Base-by-base conservation (phyloP, 2,113 vertebrate genomes). In the Rhombomys opimus region DNA sequence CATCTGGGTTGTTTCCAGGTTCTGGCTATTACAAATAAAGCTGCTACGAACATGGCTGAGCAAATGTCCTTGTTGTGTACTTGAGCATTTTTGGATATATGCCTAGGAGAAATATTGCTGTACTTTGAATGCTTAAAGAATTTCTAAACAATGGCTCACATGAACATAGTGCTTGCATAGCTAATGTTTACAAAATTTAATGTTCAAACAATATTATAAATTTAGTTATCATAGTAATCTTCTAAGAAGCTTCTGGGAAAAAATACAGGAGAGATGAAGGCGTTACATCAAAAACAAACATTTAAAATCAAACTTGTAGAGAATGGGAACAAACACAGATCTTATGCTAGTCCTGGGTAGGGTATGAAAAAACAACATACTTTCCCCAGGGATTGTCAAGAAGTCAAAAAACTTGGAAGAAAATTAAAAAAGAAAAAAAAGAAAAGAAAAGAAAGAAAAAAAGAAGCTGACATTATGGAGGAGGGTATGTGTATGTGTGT, bases 111-210 rank as follows among this genome's bases (percentile, higher is more conserved):
- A 46, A 46, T 46, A 46, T 38, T 65, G 27, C 59, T 89, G 4
- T 75, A 41, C 73, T 76, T 75, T 68, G 3, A 77, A 86, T 68
- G 85, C 30, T 50, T 50, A 11, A 96, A 94, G 41, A 80, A 80
- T 88, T 68, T 52, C 30, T 88, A 57, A 92, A 14, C 1, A 92
- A 61, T 57, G 9, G 0, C n/a, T 87, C 68, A 22, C 14, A 84
- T 93, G 7, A 67, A 15, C 6, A 35, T 78, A 61, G 68, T 88
- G 17, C n/a, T 38, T 25, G 5, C 82, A 77, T 46, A 14, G 9
- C 25, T 93, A 89, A 22, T 80, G 18, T 61, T 30, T 13, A 46
- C n/a, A 73, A 87, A 96, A 95, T 88, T 38, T 67, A 27, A 82
- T 10, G 7, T 50, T 38, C 7, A 94, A 82, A 54, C 54, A 32